A percentile compares a stretch with the other conserved stretches of the same genome.
Conservation (phyloP, 2,797 vertebrate species). For the Synanceia verrucosa region DNA sequence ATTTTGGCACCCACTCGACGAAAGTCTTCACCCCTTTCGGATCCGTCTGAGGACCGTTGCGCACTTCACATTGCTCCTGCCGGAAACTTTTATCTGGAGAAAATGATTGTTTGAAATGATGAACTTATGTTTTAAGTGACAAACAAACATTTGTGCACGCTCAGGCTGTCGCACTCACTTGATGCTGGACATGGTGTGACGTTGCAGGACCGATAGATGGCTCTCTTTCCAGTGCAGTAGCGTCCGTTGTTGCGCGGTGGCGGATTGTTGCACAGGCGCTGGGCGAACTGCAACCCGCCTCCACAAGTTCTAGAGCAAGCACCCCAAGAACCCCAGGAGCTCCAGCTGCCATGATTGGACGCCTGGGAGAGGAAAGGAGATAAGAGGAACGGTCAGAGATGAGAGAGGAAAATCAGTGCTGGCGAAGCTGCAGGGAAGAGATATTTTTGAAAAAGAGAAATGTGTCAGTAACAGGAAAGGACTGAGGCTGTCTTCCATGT, state of each 20-base stretch:
- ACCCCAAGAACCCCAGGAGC: constrained; percentile 97
- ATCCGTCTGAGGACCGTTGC: constrained; percentile 95
- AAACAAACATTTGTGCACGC: background rate
- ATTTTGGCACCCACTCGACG: constrained; percentile 98
- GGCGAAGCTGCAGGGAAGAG: constrained; percentile 7
- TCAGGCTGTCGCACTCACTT: constrained; percentile 76
- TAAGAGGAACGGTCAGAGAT: constrained; percentile 7
- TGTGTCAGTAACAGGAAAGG: constrained; percentile 11
- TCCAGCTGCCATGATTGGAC: constrained; percentile 98
- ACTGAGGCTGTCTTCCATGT: constrained; percentile 11
- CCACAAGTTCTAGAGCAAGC: constrained; percentile 92
- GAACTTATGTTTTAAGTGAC: background rate
- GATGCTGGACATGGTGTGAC: constrained; percentile 83
- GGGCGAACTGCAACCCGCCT: constrained; percentile 95
- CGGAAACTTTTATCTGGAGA: constrained; percentile 91
- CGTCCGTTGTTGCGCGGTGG: constrained; percentile 94
- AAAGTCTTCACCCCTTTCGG: constrained; percentile 95
- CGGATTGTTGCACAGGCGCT: constrained; percentile 96
- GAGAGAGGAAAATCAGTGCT: constrained; percentile 44
- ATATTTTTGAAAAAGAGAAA: constrained; percentile 28
- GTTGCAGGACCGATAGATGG: constrained; percentile 93
- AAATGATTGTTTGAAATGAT: background rate
- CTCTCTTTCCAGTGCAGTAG: constrained; percentile 96
- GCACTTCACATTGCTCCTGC: constrained; percentile 94
- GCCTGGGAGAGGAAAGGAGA: constrained; percentile 79